Evolutionary conservation across 2,888 invertebrate genomes (phyloP), one percentile per base, ranked within the genome.

Genomic region (Microctonus brassicae): DNA sequence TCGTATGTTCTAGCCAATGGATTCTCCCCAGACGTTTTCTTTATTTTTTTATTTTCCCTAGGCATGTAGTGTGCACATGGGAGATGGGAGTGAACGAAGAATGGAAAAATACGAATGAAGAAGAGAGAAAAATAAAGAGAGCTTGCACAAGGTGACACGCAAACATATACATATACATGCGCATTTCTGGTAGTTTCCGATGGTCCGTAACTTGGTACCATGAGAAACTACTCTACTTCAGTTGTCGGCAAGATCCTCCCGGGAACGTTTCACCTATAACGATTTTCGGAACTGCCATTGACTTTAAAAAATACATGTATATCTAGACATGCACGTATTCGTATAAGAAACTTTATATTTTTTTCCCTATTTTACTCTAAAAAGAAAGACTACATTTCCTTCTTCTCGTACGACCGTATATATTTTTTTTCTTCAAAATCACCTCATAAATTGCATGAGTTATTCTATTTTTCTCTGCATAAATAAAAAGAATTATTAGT

Each of bases 1-100:
- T 57, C 63, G 52, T 63, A 64, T 53, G 74, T 76, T 71, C 67
- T 58, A 63, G 69, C 71, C 74, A 73, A 73, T 74, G 76, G 69
- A 76, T 76, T 74, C 74, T 74, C 64, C 74, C 61, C 57, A 36
- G 74, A 74, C 73, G 71, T 29, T 29, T 29, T 29, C 7, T 29
- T 29, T 29, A 3, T 29, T 29, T 29, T 7, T n/a, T n/a, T 47
- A 47, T 47, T 47, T 47, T 47, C 17, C n/a, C 47, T 20, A 69
- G 17, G 33, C 6, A 33, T 20, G 17, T 20, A 33, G 34, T 20
- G 20, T 11, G 60, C 61, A 24, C 61, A 47, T 47, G 63, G 63
- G 63, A 47, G 26, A 9, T 20, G n/a, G 34, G 60, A 60, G 29
- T 5, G 7, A 29, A 29, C 3, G 7, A 29, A 7, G 3, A 29